Percentiles rank a stretch among this genome's conserved stretches.
phyloP scores from a whole-genome alignment of 2,113 vertebrate genomes.

The Ahaetulla prasina region DNA sequence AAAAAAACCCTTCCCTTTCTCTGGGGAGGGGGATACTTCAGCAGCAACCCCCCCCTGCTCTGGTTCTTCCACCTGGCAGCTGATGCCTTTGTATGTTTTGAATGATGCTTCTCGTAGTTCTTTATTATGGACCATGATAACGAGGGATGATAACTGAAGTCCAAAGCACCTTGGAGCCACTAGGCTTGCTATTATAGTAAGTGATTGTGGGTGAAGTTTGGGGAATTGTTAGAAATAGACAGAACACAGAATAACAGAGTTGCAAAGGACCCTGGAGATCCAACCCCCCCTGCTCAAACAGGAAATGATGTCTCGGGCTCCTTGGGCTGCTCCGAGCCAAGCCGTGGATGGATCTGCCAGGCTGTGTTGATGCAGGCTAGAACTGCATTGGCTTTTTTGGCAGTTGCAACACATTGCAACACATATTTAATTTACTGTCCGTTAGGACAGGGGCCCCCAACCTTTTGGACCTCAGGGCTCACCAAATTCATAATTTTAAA shows the following conservation, averaged over 20 bases:
- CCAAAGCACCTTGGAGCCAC: not conserved
- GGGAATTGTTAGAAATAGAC: accelerated
- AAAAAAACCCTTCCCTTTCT: not conserved
- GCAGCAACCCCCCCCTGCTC: not conserved
- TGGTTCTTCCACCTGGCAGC: not conserved
- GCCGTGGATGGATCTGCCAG: not conserved
- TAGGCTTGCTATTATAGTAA: no score
- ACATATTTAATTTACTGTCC: not conserved
- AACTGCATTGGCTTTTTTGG: no score
- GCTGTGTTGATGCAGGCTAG: not conserved
- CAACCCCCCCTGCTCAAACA: no score
- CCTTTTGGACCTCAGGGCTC: no score
- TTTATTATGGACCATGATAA: not conserved
- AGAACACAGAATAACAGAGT: no score
- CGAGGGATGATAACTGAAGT: not conserved
- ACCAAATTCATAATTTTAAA: no score
- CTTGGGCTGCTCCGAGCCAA: not conserved
- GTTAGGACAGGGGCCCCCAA: no score
- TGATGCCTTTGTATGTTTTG: not conserved
- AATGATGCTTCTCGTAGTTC: not conserved
- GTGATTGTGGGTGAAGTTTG: not conserved
- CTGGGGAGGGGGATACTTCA: not conserved
- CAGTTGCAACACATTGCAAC: not conserved
- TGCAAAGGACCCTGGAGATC: no score
- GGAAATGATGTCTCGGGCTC: not conserved